phyloP scores from a whole-genome alignment of 2,113 vertebrate genomes.

The Anhinga anhinga region DNA sequence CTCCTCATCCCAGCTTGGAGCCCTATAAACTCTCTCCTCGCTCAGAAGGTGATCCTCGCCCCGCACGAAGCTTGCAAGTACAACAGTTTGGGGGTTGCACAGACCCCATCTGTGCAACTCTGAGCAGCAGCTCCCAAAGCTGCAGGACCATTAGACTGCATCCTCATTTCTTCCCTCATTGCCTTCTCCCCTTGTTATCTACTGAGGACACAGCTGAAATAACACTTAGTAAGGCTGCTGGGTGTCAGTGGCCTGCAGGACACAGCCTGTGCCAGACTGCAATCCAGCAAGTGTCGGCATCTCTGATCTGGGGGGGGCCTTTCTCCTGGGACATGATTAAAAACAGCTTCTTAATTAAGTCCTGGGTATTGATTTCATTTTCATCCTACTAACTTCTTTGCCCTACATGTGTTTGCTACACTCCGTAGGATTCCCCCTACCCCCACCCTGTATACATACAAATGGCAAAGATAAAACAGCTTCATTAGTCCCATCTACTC shows the following conservation, averaged over 20 bases:
- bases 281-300: neutral
- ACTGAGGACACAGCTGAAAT: neutral
- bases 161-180: neutral
- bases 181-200: neutral
- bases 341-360: conserved; percentile 33
- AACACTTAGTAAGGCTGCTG: neutral
- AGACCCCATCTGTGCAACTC: neutral
- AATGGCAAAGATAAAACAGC: conserved; percentile 15
- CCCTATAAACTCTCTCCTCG: rapidly evolving
- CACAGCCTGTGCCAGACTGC: neutral
- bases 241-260: neutral
- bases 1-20: neutral
- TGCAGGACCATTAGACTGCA: too few relatives aligned
- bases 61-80: neutral
- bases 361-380: conserved; percentile 32
- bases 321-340: neutral
- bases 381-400: conserved; percentile 21
- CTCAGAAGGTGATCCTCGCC: neutral
- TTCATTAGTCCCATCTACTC: conserved; percentile 26
- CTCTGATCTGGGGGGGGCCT: neutral
- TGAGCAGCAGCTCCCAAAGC: neutral
- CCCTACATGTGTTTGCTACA: neutral
- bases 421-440: neutral
- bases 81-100: too few relatives aligned
- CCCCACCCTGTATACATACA: neutral